Percentiles rank a stretch among this genome's conserved stretches.
Conservation (phyloP, 2,797 vertebrate genomes). For the Sebastes taczanowskii region DNA sequence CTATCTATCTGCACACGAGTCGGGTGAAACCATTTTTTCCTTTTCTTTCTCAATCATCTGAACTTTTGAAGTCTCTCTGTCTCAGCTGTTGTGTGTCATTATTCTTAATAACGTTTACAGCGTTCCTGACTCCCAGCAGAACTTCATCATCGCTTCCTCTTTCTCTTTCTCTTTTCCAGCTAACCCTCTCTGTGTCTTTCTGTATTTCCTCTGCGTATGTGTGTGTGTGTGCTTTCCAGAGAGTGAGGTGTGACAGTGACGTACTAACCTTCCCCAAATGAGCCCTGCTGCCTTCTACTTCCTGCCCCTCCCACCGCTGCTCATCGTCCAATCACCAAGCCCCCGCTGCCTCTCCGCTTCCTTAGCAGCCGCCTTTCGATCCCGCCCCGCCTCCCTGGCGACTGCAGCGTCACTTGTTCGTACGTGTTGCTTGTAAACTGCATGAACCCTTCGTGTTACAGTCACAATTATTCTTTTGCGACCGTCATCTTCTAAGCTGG, state of each 20-base stretch:
- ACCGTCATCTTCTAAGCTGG: neutral
- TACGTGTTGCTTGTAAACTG: constrained; percentile 57
- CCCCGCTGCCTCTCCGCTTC: constrained; percentile 57
- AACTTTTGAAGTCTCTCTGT: neutral
- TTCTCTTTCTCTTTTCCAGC: neutral
- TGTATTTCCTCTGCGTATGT: constrained; percentile 25
- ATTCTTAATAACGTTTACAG: constrained; percentile 29
- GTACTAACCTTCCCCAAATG: constrained; percentile 60
- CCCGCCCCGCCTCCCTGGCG: constrained; percentile 51
- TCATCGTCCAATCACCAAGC: constrained; percentile 60
- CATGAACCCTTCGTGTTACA: constrained; percentile 12
- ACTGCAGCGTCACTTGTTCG: constrained; percentile 48
- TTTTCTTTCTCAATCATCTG: neutral
- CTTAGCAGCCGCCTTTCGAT: constrained; percentile 53
- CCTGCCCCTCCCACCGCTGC: constrained; percentile 52
- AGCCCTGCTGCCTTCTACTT: constrained; percentile 49
- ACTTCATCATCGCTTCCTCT: neutral
- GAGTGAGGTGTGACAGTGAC: constrained; percentile 79
- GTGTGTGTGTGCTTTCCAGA: constrained; percentile 74
- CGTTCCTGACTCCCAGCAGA: constrained; percentile 11
- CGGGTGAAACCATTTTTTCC: neutral
- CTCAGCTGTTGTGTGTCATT: constrained; percentile 4
- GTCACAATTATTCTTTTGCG: neutral
- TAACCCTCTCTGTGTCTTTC: constrained; percentile 45
- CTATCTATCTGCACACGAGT: neutral